Percentiles rank a stretch among this genome's conserved stretches.
Evolutionary conservation across 2,888 invertebrate species (phyloP).

Genomic region (Catocala fraxini): DNA sequence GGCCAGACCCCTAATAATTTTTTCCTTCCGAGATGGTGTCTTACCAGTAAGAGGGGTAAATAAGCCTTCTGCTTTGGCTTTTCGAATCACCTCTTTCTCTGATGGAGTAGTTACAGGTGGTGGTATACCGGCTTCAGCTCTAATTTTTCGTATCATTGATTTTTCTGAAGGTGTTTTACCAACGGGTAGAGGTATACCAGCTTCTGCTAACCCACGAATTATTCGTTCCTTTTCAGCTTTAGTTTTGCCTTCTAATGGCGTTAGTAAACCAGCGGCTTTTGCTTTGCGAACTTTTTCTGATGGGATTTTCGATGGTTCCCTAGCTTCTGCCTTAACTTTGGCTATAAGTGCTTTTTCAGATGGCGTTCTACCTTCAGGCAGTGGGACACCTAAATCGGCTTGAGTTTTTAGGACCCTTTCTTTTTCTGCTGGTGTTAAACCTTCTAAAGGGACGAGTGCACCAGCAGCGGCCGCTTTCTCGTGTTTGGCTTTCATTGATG

Average conservation of each 20-base stretch:
- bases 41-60: constrained; percentile 63
- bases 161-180: constrained; percentile 34
- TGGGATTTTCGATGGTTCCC: background rate
- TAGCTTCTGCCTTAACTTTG: too few relatives aligned
- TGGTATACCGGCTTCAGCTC: constrained; percentile 50
- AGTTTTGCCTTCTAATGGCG: constrained; percentile 44
- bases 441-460: constrained; percentile 36
- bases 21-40: constrained; percentile 56
- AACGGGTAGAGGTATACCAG: constrained; percentile 16
- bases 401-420: constrained; percentile 43
- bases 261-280: constrained; percentile 42
- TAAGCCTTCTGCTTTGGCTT: constrained; percentile 60
- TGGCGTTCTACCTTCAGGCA: constrained; percentile 53
- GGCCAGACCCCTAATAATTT: constrained; percentile 59
- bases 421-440: constrained; percentile 50
- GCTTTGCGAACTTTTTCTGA: constrained; percentile 46
- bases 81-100: constrained; percentile 53
- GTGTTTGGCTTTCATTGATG: constrained; percentile 14
- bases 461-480: constrained; percentile 17
- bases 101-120: constrained; percentile 55
- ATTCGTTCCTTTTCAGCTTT: constrained; percentile 44
- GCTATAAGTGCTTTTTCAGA: constrained; percentile 49
- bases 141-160: constrained; percentile 36
- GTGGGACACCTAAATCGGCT: constrained; percentile 29
- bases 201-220: constrained; percentile 13